A percentile compares a stretch with the other conserved stretches of the same genome.
Evolutionary conservation across 2,888 invertebrate genomes (phyloP).

Genomic region (Drosophila paranaensis): DNA sequence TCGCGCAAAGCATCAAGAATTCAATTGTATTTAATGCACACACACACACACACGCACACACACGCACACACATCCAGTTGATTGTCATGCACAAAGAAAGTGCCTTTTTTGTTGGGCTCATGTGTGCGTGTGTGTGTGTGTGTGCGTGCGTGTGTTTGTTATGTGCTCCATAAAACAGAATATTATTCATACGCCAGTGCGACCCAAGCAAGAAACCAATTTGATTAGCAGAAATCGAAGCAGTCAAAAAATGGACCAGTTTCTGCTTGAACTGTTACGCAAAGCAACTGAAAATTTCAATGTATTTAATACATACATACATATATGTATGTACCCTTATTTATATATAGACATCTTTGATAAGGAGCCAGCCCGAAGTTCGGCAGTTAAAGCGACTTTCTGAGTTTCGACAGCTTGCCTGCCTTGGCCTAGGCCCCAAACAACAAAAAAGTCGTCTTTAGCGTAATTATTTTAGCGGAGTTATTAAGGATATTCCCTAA

Average conservation of each 20-base stretch:
- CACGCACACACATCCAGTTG: conserved; percentile 16
- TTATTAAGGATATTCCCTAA: background rate
- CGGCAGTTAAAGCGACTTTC: background rate
- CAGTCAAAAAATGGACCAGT: conserved; percentile 26
- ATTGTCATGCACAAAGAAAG: conserved; percentile 66
- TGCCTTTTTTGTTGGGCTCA: conserved; percentile 20
- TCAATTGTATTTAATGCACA: conserved; percentile 73
- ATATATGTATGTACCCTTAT: background rate
- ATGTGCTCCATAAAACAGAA: conserved; percentile 51
- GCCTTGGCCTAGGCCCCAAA: background rate
- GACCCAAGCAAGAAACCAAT: conserved; percentile 26
- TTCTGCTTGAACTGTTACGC: conserved; percentile 16
- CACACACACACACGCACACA: conserved; percentile 23
- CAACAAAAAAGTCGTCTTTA: background rate
- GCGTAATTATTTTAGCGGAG: background rate
- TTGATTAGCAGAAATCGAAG: conserved; percentile 57
- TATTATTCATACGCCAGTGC: conserved; percentile 65
- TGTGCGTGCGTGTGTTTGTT: conserved; percentile 11
- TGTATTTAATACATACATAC: background rate
- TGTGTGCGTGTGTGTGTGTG: conserved; percentile 8
- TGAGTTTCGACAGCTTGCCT: background rate
- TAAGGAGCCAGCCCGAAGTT: background rate
- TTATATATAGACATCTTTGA: background rate
- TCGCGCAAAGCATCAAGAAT: conserved; percentile 69
- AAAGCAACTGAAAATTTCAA: background rate